These are phyloP conservation scores for Thunnus albacares DNA, from an alignment of 2,797 vertebrate genomes.

Conservation along the genomic window DNA sequence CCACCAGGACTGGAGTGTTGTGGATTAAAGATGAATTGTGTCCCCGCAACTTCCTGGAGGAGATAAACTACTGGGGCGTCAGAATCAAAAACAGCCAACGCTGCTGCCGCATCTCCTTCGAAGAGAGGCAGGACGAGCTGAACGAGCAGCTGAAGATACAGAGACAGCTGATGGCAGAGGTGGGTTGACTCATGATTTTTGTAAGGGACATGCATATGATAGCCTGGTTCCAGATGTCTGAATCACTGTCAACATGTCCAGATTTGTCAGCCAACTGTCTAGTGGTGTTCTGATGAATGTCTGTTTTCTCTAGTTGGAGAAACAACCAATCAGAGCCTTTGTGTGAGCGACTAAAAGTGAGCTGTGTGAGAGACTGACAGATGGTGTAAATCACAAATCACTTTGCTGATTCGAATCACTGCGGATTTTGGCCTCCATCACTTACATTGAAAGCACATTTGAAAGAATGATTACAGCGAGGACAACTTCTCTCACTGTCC, in stretches of 20 bases:
- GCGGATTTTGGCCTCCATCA: no score
- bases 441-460: no score
- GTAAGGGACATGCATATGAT: not conserved
- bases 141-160: slow-evolving; percentile 94
- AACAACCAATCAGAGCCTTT: not conserved
- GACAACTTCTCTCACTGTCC: no score
- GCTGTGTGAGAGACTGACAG: not conserved
- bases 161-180: slow-evolving; percentile 90
- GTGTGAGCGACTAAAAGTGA: not conserved
- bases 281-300: not conserved
- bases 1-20: slow-evolving; percentile 88
- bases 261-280: not conserved
- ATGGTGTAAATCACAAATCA: no score
- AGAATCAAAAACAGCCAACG: slow-evolving; percentile 91
- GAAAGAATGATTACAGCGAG: no score
- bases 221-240: not conserved
- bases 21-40: slow-evolving; percentile 91
- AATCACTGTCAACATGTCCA: not conserved
- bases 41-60: slow-evolving; percentile 92
- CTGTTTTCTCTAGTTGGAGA: not conserved
- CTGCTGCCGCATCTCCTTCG: slow-evolving; percentile 95
- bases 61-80: slow-evolving; percentile 96
- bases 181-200: not conserved
- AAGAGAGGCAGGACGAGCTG: slow-evolving; percentile 93
- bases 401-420: no score